Percentiles rank a stretch among this genome's conserved stretches.
phyloP scores from a whole-genome alignment of 2,888 invertebrate species.

The Tachina grossa region DNA sequence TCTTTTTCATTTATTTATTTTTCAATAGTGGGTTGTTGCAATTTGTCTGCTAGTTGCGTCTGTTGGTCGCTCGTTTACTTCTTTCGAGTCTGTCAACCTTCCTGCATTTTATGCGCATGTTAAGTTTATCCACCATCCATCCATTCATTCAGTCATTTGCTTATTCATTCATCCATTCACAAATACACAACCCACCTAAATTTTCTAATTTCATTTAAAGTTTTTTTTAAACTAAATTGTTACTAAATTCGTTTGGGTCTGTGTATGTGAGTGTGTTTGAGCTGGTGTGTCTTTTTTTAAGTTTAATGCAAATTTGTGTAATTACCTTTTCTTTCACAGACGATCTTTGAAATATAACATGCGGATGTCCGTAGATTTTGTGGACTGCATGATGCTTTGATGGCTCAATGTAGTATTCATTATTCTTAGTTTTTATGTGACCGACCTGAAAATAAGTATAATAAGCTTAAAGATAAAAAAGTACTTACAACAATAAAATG shows the following conservation, averaged over 20 bases:
- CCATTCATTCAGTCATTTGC: slow-evolving; percentile 30
- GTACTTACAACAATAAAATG: neutral
- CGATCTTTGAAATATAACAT: slow-evolving; percentile 87
- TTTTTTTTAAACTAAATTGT: slow-evolving; percentile 11
- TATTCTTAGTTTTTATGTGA: slow-evolving; percentile 86
- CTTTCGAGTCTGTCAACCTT: slow-evolving; percentile 58
- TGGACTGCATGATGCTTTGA: slow-evolving; percentile 84
- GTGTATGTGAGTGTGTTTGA: neutral
- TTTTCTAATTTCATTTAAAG: slow-evolving; percentile 47
- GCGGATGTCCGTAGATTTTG: slow-evolving; percentile 84
- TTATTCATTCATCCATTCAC: slow-evolving; percentile 54
- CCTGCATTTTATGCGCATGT: slow-evolving; percentile 43
- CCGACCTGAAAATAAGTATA: slow-evolving; percentile 85
- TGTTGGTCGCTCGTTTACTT: slow-evolving; percentile 41
- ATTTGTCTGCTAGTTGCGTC: slow-evolving; percentile 62
- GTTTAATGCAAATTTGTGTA: slow-evolving; percentile 70
- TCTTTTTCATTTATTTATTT: slow-evolving; percentile 29
- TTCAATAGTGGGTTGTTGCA: slow-evolving; percentile 62
- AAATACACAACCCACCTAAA: slow-evolving; percentile 64
- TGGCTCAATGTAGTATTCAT: slow-evolving; percentile 89
- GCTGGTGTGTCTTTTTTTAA: slow-evolving; percentile 1
- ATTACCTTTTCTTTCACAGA: slow-evolving; percentile 84
- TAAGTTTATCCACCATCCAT: slow-evolving; percentile 37
- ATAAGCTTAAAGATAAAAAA: neutral
- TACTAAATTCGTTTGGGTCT: slow-evolving; percentile 3